These are phyloP conservation scores for Drosophila leontia DNA, from an alignment of 1,140 invertebrate species.

Conservation along the genomic window DNA sequence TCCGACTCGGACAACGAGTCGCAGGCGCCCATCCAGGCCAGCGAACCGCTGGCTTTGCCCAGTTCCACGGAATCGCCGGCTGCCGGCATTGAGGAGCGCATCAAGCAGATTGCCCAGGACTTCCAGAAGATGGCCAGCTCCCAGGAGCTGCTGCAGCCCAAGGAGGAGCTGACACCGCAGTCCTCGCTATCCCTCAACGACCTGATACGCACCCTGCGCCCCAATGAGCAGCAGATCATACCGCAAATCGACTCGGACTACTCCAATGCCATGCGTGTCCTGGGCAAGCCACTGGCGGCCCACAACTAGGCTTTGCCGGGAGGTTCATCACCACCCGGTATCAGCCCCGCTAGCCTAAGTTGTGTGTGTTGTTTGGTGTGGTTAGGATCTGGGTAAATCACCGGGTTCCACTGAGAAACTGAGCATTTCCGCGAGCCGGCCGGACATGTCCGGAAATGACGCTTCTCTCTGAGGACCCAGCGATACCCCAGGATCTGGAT, in stretches of 20 bases:
- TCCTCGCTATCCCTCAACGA: conserved; percentile 83
- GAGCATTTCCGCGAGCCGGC: conserved; percentile 56
- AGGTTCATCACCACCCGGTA: background rate
- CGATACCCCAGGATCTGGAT: conserved; percentile 2
- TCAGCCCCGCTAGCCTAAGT: conserved; percentile 42
- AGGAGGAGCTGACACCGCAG: conserved; percentile 76
- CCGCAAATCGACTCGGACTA: conserved; percentile 85
- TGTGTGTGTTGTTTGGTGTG: conserved; percentile 35
- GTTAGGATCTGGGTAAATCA: conserved; percentile 7
- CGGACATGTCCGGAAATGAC: conserved; percentile 54
- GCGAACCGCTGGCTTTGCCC: conserved; percentile 46
- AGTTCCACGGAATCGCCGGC: conserved; percentile 74
- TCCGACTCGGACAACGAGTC: conserved; percentile 47
- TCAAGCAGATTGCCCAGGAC: conserved; percentile 84
- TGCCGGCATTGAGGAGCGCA: conserved; percentile 76
- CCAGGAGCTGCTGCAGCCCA: conserved; percentile 66
- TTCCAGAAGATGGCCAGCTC: conserved; percentile 80
- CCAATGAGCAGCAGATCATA: conserved; percentile 83
- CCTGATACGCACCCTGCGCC: conserved; percentile 81
- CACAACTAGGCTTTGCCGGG: conserved; percentile 47
- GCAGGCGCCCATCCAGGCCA: conserved; percentile 29
- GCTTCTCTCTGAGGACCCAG: conserved; percentile 77
- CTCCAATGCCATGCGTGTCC: conserved; percentile 84
- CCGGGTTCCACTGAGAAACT: conserved; percentile 77
- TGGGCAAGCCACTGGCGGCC: conserved; percentile 78